Evolutionary conservation across 2,888 invertebrate species (phyloP).

Genomic region (Pyralis farinalis): DNA sequence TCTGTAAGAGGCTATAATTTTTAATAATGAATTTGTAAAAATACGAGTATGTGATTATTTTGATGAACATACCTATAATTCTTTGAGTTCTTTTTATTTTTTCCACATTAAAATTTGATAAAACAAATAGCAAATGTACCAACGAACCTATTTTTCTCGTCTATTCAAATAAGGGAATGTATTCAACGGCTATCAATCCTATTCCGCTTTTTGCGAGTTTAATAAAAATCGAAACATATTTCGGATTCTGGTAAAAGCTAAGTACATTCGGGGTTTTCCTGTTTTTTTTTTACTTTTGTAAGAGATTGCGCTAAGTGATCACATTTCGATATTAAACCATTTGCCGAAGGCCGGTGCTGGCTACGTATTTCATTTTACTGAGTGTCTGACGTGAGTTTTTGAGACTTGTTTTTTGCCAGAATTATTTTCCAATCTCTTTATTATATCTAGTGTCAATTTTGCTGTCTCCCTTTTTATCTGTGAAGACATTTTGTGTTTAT

Average conservation of each 20-base stretch:
- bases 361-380: constrained; percentile 80
- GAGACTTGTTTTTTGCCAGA: constrained; percentile 74
- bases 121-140: constrained; percentile 9
- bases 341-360: constrained; percentile 76
- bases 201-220: constrained; percentile 52
- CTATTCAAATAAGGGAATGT: constrained; percentile 41
- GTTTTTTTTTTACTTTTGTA: constrained; percentile 73
- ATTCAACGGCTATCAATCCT: constrained; percentile 57
- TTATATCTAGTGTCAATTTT: constrained; percentile 63
- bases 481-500: constrained; percentile 17
- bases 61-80: no score
- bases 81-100: no score
- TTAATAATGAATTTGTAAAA: no score
- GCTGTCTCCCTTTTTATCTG: constrained; percentile 37
- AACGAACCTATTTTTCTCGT: constrained; percentile 26
- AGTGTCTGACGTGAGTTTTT: constrained; percentile 77
- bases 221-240: constrained; percentile 71
- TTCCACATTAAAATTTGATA: neutral
- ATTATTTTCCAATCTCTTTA: constrained; percentile 74
- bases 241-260: constrained; percentile 71
- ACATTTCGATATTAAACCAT: constrained; percentile 82
- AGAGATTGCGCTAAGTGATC: constrained; percentile 81
- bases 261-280: constrained; percentile 64
- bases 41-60: no score
- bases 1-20: neutral